phyloP scores from a whole-genome alignment of 2,797 vertebrate species.

The Poliocrania exsul region DNA sequence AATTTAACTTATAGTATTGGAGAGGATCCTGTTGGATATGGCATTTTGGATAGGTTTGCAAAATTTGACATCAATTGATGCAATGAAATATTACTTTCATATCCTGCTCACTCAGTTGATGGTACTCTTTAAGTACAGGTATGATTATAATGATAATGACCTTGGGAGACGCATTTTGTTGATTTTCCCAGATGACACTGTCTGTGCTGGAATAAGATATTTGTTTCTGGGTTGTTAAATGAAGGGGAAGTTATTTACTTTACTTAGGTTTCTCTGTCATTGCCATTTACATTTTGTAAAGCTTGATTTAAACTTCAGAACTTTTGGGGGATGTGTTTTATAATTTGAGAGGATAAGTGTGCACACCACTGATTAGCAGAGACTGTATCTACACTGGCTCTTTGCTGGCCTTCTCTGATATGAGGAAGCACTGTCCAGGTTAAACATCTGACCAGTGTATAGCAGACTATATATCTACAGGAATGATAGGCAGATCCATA shows the following conservation, averaged over 20 bases:
- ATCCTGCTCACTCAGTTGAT: background rate
- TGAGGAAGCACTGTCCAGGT: rapidly evolving
- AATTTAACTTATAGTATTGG: background rate
- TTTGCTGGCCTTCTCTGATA: background rate
- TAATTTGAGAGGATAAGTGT: background rate
- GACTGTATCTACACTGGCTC: background rate
- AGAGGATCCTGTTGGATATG: background rate
- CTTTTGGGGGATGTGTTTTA: background rate
- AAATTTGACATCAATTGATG: background rate
- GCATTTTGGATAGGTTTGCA: background rate
- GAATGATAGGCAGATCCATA: background rate
- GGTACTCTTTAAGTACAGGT: background rate
- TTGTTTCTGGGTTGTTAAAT: background rate
- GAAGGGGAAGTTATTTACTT: background rate
- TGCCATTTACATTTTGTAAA: background rate
- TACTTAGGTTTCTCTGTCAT: background rate
- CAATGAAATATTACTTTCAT: background rate
- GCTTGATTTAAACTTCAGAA: background rate
- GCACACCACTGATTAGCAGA: background rate
- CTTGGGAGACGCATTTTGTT: background rate
- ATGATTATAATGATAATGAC: background rate
- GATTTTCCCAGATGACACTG: background rate
- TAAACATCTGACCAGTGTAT: background rate
- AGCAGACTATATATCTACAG: background rate
- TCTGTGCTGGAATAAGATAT: background rate